These are phyloP conservation scores for Panthera uncia DNA, from an alignment of 2,113 vertebrate species.

Conservation along the genomic window DNA sequence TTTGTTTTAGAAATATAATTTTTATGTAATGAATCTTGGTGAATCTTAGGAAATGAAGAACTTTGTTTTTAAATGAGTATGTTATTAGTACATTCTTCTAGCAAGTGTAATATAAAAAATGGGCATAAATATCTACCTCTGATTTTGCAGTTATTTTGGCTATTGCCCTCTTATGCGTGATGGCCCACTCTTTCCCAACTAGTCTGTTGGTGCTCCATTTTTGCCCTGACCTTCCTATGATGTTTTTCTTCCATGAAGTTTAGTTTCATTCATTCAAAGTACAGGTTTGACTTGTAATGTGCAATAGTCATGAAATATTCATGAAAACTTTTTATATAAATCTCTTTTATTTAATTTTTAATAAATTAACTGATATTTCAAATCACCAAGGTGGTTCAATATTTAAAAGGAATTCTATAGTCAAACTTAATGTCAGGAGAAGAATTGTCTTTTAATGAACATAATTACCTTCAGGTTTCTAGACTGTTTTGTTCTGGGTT, in stretches of 20 bases:
- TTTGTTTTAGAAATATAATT: conserved; percentile 7
- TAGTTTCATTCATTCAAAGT: not conserved
- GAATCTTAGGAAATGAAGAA: not conserved
- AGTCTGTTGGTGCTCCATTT: not conserved
- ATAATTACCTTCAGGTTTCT: not conserved
- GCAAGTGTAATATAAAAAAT: not conserved
- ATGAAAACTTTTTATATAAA: not conserved
- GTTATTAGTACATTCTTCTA: not conserved
- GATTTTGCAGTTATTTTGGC: not conserved
- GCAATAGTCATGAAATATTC: not conserved
- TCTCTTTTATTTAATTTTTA: conserved; percentile 38
- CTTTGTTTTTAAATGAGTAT: not conserved
- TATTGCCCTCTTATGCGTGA: accelerated
- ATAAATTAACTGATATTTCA: conserved; percentile 15
- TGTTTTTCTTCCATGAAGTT: not conserved
- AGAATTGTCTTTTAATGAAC: not conserved
- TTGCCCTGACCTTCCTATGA: not conserved
- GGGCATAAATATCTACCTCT: too few relatives aligned
- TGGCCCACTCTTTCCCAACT: accelerated
- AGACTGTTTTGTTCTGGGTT: not conserved
- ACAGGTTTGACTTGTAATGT: not conserved
- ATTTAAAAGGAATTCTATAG: conserved; percentile 25
- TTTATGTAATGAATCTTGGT: not conserved
- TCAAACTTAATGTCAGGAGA: not conserved
- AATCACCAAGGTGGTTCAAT: not conserved